Conservation (phyloP, 2,113 vertebrate species). For the human (Homo sapiens) region DNA sequence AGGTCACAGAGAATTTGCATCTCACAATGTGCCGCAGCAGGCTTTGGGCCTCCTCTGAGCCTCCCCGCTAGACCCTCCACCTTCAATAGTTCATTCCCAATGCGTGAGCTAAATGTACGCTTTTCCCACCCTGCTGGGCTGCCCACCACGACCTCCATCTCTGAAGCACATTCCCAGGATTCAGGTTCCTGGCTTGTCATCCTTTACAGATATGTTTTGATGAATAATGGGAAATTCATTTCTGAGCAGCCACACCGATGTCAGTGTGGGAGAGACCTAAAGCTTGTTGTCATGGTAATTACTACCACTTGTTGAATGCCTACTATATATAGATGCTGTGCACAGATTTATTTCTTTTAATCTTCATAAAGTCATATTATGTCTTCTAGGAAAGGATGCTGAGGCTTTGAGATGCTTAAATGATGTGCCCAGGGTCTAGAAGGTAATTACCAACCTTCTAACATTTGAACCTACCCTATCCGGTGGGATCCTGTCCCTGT, state of each 20-base stretch:
- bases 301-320: background rate
- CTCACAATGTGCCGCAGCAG: background rate
- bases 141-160: background rate
- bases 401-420: background rate
- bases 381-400: background rate
- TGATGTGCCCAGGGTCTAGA: background rate
- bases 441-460: background rate
- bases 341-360: background rate
- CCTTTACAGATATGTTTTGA: background rate
- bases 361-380: background rate
- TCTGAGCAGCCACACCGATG: background rate
- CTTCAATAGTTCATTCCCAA: background rate
- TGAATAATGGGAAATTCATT: background rate
- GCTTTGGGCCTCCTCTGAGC: background rate
- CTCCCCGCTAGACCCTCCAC: background rate
- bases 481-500: background rate
- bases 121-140: background rate
- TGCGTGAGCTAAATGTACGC: background rate
- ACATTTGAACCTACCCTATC: fast-evolving
- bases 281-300: background rate
- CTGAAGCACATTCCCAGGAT: background rate
- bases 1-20: background rate
- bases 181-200: background rate
- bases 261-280: background rate
- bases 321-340: background rate